Percentiles rank a stretch among this genome's conserved stretches.
Evolutionary conservation across 2,888 invertebrate genomes (phyloP).

Genomic region (Drosophila fungiperda): DNA sequence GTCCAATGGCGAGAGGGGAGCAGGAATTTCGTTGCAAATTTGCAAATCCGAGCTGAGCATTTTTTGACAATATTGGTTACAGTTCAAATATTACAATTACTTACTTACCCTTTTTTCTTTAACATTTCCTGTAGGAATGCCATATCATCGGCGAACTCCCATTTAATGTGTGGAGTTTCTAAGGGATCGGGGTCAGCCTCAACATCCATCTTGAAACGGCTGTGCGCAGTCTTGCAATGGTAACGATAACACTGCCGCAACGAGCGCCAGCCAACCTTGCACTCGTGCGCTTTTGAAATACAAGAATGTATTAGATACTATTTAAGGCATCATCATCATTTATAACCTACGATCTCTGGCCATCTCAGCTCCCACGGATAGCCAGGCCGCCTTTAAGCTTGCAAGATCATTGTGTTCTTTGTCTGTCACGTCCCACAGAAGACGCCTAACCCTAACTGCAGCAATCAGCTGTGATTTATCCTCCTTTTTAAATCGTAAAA

Average conservation of each 20-base stretch:
- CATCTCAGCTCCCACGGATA: constrained; percentile 35
- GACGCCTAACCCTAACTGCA: constrained; percentile 30
- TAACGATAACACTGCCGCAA: constrained; percentile 51
- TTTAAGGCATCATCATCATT: neutral
- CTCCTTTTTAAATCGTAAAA: constrained; percentile 30
- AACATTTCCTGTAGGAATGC: constrained; percentile 33
- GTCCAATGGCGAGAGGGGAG: constrained; percentile 11
- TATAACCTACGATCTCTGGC: constrained; percentile 33
- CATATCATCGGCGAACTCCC: constrained; percentile 54
- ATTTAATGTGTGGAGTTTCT: constrained; percentile 41
- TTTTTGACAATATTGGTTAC: too few relatives aligned
- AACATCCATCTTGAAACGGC: constrained; percentile 5
- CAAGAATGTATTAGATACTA: neutral
- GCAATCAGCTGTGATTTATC: constrained; percentile 44
- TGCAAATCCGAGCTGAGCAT: constrained; percentile 21
- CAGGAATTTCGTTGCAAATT: constrained; percentile 2
- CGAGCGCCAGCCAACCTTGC: constrained; percentile 51
- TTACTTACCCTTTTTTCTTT: constrained; percentile 8
- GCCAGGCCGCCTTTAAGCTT: constrained; percentile 39
- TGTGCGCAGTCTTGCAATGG: constrained; percentile 37
- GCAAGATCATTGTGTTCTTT: constrained; percentile 43
- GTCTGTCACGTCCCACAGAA: constrained; percentile 44
- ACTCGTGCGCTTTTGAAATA: constrained; percentile 33
- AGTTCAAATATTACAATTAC: neutral
- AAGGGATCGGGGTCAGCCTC: constrained; percentile 38